These are phyloP conservation scores for Hypsibius dujardini DNA, from an alignment of 1,140 invertebrate genomes.

Conservation along the genomic window DNA sequence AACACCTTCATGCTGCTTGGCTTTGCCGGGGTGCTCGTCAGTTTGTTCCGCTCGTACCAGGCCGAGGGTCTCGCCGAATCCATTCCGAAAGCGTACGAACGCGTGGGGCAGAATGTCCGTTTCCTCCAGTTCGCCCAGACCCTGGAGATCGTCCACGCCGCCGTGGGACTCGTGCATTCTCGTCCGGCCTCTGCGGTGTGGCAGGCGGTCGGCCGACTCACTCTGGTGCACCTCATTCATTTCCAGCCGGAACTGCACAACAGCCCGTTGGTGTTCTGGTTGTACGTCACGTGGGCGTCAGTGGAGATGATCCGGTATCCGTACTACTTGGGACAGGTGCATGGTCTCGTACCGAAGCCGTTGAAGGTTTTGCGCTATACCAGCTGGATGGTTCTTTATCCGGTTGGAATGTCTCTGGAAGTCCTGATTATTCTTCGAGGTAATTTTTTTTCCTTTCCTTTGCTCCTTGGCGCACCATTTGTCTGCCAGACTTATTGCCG, in stretches of 20 bases:
- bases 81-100: not conserved
- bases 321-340: slow-evolving; percentile 8
- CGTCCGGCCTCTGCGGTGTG: not conserved
- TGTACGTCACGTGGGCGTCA: not conserved
- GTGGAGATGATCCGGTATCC: slow-evolving; percentile 10
- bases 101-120: not conserved
- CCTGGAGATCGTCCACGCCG: not conserved
- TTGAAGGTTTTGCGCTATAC: slow-evolving; percentile 15
- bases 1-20: slow-evolving; percentile 15
- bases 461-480: not conserved
- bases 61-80: not conserved
- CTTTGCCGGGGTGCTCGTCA: not conserved
- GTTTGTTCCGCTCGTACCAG: not conserved
- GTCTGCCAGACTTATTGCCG: no score
- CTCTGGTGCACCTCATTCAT: not conserved
- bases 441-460: not conserved
- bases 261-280: not conserved
- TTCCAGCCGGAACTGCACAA: slow-evolving; percentile 4
- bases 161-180: not conserved
- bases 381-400: slow-evolving; percentile 16
- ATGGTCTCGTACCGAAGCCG: not conserved
- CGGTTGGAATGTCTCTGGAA: slow-evolving; percentile 2
- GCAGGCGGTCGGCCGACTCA: not conserved
- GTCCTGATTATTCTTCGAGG: not conserved
- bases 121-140: not conserved